phyloP scores from a whole-genome alignment of 2,797 vertebrate species.

The Pipistrellus pygmaeus region DNA sequence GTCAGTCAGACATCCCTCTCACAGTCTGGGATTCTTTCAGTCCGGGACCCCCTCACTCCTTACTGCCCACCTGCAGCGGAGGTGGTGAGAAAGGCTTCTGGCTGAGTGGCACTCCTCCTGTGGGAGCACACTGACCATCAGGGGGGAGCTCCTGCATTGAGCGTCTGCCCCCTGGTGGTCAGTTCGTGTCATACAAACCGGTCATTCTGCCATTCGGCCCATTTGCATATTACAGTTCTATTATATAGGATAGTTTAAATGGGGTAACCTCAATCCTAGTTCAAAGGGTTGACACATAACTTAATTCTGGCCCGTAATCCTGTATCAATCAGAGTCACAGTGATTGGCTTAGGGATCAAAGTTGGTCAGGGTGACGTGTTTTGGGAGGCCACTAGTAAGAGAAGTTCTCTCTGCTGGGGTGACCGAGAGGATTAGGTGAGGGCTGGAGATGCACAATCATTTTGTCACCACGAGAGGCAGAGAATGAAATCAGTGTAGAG shows the following conservation, averaged over 20 bases:
- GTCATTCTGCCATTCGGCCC: rapidly evolving
- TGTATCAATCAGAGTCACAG: conserved; percentile 15
- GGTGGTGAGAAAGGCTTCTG: too few species aligned
- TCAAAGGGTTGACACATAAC: neutral
- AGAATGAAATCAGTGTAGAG: neutral
- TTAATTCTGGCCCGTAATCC: neutral
- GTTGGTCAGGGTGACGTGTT: neutral
- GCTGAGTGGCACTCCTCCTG: too few species aligned
- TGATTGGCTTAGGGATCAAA: conserved; percentile 8
- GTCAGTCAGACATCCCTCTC: too few species aligned
- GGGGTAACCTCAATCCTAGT: neutral
- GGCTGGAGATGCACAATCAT: neutral
- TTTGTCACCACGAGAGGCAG: neutral
- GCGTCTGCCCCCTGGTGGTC: too few species aligned
- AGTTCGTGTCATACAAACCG: too few species aligned
- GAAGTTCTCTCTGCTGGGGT: neutral
- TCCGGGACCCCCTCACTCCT: too few species aligned
- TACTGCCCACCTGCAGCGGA: too few species aligned
- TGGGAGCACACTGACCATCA: too few species aligned
- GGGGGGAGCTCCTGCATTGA: too few species aligned
- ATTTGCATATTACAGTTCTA: too few species aligned
- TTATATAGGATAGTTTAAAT: neutral
- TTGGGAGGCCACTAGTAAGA: neutral
- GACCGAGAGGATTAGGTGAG: neutral
- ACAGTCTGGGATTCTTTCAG: neutral